Conservation (phyloP, 2,888 invertebrate species). For the Schizotus pectinicornis region DNA sequence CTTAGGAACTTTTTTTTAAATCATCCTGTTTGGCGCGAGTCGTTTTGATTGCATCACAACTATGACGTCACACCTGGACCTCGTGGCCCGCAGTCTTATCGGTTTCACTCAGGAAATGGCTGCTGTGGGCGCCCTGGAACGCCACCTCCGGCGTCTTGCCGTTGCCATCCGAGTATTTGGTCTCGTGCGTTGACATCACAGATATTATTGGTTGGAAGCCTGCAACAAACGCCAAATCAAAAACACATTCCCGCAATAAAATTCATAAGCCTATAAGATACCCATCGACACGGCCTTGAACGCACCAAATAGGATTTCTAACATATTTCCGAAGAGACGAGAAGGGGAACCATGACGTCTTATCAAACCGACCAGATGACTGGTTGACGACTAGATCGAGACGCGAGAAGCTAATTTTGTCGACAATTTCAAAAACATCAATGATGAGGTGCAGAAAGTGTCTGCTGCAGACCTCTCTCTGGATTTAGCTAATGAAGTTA, state of each 20-base stretch:
- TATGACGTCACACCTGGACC: slow-evolving; percentile 72
- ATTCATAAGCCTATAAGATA: neutral
- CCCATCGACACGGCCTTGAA: no score
- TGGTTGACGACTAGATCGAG: no score
- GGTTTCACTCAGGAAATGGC: slow-evolving; percentile 45
- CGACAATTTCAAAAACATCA: no score
- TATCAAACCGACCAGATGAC: no score
- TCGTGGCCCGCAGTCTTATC: slow-evolving; percentile 58
- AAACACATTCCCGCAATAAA: slow-evolving; percentile 1
- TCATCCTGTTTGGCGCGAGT: slow-evolving; percentile 60
- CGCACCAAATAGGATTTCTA: no score
- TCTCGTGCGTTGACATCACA: slow-evolving; percentile 52
- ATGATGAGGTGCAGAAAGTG: no score
- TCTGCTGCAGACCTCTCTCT: no score
- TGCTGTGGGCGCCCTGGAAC: slow-evolving; percentile 49
- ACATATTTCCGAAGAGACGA: no score
- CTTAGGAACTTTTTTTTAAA: slow-evolving; percentile 58
- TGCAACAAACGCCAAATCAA: slow-evolving; percentile 42
- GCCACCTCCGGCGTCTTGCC: slow-evolving; percentile 51
- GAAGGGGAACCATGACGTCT: no score
- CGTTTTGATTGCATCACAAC: slow-evolving; percentile 64
- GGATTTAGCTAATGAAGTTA: neutral
- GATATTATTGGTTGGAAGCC: slow-evolving; percentile 69
- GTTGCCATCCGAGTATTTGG: slow-evolving; percentile 31
- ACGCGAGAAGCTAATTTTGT: no score